These are phyloP conservation scores for Sebastiscus albofasciatus DNA, from an alignment of 2,797 vertebrate species.

Conservation along the genomic window DNA sequence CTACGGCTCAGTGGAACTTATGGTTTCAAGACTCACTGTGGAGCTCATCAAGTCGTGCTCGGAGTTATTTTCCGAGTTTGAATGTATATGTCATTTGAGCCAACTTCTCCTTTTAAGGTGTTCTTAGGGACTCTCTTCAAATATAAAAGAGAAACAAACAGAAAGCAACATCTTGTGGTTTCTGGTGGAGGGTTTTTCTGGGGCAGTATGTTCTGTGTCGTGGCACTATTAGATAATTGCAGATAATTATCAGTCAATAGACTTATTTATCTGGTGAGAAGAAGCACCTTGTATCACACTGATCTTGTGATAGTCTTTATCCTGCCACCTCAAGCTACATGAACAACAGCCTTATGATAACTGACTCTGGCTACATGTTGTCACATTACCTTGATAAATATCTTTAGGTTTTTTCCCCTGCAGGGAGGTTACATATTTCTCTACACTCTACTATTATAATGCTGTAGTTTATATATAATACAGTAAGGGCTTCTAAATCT, in stretches of 20 bases:
- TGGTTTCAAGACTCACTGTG: constrained; percentile 27
- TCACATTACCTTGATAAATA: neutral
- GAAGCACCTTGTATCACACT: constrained; percentile 63
- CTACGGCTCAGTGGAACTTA: constrained; percentile 27
- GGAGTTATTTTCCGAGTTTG: neutral
- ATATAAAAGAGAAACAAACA: neutral
- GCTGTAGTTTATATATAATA: neutral
- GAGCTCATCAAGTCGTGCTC: neutral
- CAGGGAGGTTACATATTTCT: constrained; percentile 17
- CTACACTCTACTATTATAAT: neutral
- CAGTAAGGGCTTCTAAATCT: neutral
- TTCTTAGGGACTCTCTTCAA: neutral
- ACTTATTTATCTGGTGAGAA: constrained; percentile 66
- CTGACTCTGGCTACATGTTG: constrained; percentile 58
- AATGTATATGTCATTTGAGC: neutral
- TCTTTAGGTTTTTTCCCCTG: constrained; percentile 5
- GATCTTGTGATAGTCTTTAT: constrained; percentile 74
- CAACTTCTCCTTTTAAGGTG: neutral
- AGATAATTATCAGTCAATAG: constrained; percentile 53
- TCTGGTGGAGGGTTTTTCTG: constrained; percentile 15
- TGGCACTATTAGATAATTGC: constrained; percentile 27
- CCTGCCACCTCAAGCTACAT: constrained; percentile 69
- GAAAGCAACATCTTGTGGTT: constrained; percentile 27
- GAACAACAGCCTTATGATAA: constrained; percentile 34
- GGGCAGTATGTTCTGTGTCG: constrained; percentile 25